Base-by-base conservation (phyloP, 2,797 vertebrate species). In the Bufotes viridis region DNA sequence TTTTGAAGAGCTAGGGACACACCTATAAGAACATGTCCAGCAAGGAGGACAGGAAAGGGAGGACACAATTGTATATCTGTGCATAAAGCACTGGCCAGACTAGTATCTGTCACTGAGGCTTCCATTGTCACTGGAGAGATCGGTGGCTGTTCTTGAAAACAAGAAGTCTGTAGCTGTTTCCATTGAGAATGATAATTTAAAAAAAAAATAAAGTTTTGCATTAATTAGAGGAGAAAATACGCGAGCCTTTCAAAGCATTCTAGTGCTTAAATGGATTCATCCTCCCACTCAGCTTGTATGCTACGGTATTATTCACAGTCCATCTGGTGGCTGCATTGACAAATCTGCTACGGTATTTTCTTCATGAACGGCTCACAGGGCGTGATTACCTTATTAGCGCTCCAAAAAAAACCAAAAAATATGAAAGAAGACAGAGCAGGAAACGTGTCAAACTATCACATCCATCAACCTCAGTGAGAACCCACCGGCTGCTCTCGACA, bases 331-430 rank as follows among this genome's bases (percentile, higher is more conserved):
- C 90, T 91, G 91, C 89, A 91, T 89, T 92, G 80, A 87, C 92
- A 91, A 78, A 83, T 74, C 87, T 67, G 91, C 87, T 81, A 91
- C 83, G 79, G 89, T 91, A 90, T 92, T 93, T 93, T 84, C 91
- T 91, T 91, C 91, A 83, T 91, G 91, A 92, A 90, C 81, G 86
- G 86, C 70, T 90, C 88, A 72, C 76, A 89, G 90, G 89, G 90
- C 90, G 86, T 92, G 88, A 93, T 92, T 93, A 92, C 88, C 89
- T 90, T 92, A 93, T 93, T 93, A 93, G 91, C 90, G 82, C 90
- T 92, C 91, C 92, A 93, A 91, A 87, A 78, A 91, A 61, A 90
- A 14, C 92, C 91, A 86, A 78, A 91, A 75, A 75, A 85, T 90
- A 90, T 90, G 29, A 57, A 72, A 42, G 51, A 42, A 82, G 29